Evolutionary conservation across 2,113 vertebrate genomes (phyloP).

Genomic region (Lophura nycthemera): DNA sequence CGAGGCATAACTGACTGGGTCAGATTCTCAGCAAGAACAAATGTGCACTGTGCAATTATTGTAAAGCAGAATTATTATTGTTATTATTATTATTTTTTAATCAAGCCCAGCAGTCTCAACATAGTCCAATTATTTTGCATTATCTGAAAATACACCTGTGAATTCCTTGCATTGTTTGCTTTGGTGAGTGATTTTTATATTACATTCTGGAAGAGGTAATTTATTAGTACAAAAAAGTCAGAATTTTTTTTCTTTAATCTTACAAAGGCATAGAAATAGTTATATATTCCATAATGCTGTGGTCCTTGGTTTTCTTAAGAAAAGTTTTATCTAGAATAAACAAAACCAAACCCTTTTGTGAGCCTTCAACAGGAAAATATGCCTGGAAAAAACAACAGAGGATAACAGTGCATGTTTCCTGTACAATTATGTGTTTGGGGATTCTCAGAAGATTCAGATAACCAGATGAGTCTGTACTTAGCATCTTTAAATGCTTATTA

Average conservation of each 20-base stretch:
- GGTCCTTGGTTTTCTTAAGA: not conserved
- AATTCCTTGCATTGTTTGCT: not conserved
- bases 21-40: not conserved
- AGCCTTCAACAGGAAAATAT: not conserved
- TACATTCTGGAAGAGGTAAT: not conserved
- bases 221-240: not conserved
- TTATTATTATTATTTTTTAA: not conserved
- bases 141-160: not conserved
- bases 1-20: not conserved
- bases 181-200: not conserved
- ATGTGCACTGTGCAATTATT: not conserved
- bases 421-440: not conserved
- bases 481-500: not conserved
- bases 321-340: not conserved
- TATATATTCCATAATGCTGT: not conserved
- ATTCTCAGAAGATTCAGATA: not conserved
- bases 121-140: not conserved
- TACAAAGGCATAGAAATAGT: not conserved
- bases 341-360: rapidly evolving
- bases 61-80: not conserved
- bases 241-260: not conserved
- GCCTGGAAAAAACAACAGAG: not conserved
- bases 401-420: not conserved
- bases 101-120: not conserved
- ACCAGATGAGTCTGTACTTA: not conserved